A percentile compares a stretch with the other conserved stretches of the same genome.
phyloP scores from a whole-genome alignment of 2,797 vertebrate species.

The Gymnoscopelus microlampas region DNA sequence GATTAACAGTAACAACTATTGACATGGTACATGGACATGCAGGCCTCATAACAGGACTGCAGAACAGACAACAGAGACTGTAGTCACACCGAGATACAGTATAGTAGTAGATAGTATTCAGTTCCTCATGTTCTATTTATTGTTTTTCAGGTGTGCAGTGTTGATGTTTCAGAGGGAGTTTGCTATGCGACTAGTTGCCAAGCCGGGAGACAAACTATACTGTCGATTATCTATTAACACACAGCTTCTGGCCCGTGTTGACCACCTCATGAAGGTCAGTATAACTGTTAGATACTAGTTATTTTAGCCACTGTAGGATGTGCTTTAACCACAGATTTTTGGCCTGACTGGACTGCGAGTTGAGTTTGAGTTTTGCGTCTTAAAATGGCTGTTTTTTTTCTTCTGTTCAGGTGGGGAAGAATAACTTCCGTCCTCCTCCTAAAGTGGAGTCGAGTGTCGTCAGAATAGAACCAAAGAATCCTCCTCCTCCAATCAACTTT shows the following conservation, averaged over 20 bases:
- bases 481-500: conserved; percentile 96
- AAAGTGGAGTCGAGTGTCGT: conserved; percentile 99
- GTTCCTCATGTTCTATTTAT: too few species aligned
- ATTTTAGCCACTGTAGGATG: too few species aligned
- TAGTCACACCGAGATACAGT: too few species aligned
- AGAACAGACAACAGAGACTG: too few species aligned
- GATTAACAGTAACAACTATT: too few species aligned
- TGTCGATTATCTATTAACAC: conserved; percentile 97
- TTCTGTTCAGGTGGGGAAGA: conserved; percentile 90
- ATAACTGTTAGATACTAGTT: too few species aligned
- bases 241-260: conserved; percentile 93
- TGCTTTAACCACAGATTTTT: too few species aligned
- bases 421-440: conserved; percentile 97
- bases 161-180: conserved; percentile 99
- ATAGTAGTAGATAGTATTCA: too few species aligned
- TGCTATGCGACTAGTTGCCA: conserved; percentile 94
- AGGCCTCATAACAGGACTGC: too few species aligned
- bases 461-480: conserved; percentile 97
- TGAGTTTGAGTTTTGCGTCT: too few species aligned
- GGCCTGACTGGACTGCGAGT: too few species aligned
- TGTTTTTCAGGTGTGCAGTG: conserved; percentile 88
- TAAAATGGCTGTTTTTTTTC: conserved; percentile 19
- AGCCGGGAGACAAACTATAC: conserved; percentile 94
- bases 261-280: conserved; percentile 96
- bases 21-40: too few species aligned